Percentiles rank a stretch among this genome's conserved stretches.
phyloP scores from a whole-genome alignment of 2,113 vertebrate genomes.

The Morone saxatilis region DNA sequence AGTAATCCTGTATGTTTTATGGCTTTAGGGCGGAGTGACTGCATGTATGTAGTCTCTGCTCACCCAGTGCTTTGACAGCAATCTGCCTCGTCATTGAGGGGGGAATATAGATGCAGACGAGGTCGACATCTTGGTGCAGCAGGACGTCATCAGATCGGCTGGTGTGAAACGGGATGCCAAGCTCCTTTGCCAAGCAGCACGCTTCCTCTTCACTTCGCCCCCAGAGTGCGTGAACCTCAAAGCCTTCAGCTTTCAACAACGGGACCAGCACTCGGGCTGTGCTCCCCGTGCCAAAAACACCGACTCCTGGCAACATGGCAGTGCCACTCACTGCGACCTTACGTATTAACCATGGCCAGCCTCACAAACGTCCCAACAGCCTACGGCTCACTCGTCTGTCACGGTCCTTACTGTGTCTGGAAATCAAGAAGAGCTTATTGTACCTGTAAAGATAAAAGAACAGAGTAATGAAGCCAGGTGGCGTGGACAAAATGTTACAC shows the following conservation, averaged over 20 bases:
- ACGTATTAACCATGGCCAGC: conserved; percentile 52
- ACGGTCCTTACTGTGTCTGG: not conserved
- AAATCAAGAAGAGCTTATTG: not conserved
- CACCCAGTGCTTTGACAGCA: conserved; percentile 97
- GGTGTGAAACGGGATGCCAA: conserved; percentile 94
- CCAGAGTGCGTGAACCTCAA: conserved; percentile 94
- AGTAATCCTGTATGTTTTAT: not conserved
- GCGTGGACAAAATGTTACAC: not conserved
- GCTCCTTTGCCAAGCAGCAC: conserved; percentile 90
- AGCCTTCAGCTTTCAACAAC: conserved; percentile 93
- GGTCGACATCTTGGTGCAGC: conserved; percentile 95
- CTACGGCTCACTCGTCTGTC: conserved; percentile 6
- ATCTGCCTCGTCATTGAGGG: conserved; percentile 96
- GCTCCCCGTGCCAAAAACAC: conserved; percentile 97
- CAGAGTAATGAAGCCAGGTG: not conserved
- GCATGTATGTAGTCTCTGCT: conserved; percentile 7
- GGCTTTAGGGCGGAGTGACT: not conserved
- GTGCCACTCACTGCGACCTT: conserved; percentile 44
- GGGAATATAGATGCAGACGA: conserved; percentile 97
- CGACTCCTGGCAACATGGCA: conserved; percentile 94
- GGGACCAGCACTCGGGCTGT: conserved; percentile 93
- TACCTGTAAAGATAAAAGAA: conserved; percentile 46
- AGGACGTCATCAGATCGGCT: conserved; percentile 94
- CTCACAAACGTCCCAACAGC: conserved; percentile 29
- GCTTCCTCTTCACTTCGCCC: conserved; percentile 96